Evolutionary conservation across 2,888 invertebrate species (phyloP).

Genomic region (Anthrax anthrax): DNA sequence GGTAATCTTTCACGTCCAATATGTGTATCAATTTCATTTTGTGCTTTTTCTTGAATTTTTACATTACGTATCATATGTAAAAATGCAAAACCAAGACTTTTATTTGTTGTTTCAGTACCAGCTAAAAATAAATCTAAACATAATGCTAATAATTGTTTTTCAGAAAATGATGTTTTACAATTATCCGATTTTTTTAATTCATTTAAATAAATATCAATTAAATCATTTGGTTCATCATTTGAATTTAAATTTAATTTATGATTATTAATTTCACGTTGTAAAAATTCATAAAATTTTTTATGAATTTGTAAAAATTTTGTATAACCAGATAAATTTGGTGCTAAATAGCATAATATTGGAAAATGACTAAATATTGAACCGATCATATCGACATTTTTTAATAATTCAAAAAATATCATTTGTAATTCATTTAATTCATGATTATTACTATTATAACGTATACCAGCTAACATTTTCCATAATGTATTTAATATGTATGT

Average conservation of each 20-base stretch:
- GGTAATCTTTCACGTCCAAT: constrained; percentile 56
- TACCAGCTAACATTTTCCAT: constrained; percentile 74
- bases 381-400: constrained; percentile 65
- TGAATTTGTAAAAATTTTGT: constrained; percentile 57
- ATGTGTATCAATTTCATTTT: constrained; percentile 61
- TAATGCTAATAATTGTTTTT: constrained; percentile 61
- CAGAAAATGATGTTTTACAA: constrained; percentile 43
- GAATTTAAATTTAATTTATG: constrained; percentile 49
- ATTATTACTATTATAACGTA: constrained; percentile 54
- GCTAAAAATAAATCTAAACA: constrained; percentile 80
- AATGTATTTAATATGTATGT: constrained; percentile 65
- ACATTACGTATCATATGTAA: constrained; percentile 57
- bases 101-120: constrained; percentile 73
- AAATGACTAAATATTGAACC: constrained; percentile 69
- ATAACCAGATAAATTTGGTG: constrained; percentile 65
- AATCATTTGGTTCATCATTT: constrained; percentile 53
- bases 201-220: constrained; percentile 69
- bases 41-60: constrained; percentile 57
- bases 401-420: constrained; percentile 51
- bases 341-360: constrained; percentile 52
- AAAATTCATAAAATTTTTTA: constrained; percentile 54
- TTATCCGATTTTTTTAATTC: constrained; percentile 46
- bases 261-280: constrained; percentile 52
- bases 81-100: constrained; percentile 62
- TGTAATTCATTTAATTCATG: constrained; percentile 52